phyloP scores from a whole-genome alignment of 1,140 invertebrate genomes.

The Neodiprion virginianus region DNA sequence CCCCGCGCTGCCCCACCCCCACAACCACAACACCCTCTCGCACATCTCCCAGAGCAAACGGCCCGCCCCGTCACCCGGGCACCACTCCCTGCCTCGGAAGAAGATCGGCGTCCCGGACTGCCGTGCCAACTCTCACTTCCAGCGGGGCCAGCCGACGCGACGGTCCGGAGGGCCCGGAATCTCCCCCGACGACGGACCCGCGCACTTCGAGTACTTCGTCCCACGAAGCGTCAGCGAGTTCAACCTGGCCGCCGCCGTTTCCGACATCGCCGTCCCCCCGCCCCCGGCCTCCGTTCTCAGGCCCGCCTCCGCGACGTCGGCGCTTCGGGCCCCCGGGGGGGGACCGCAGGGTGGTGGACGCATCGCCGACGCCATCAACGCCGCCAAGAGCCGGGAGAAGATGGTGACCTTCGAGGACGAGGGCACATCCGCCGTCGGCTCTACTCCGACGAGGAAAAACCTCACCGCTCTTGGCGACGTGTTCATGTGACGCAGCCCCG shows the following conservation, averaged over 20 bases:
- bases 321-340: conserved; percentile 37
- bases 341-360: conserved; percentile 44
- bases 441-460: conserved; percentile 57
- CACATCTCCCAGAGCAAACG: conserved; percentile 41
- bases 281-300: conserved; percentile 52
- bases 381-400: conserved; percentile 69
- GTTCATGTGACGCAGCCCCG: conserved; percentile 67
- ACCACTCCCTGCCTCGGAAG: conserved; percentile 69
- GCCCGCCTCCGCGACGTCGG: conserved; percentile 35
- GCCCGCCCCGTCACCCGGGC: conserved; percentile 61
- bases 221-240: conserved; percentile 83
- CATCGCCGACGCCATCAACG: conserved; percentile 46
- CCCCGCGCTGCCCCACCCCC: conserved; percentile 25
- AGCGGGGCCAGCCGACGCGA: conserved; percentile 69
- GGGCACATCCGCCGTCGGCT: conserved; percentile 48
- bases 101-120: conserved; percentile 51
- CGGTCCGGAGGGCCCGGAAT: conserved; percentile 66
- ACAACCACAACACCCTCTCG: conserved; percentile 33
- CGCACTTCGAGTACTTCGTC: conserved; percentile 81
- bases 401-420: conserved; percentile 86
- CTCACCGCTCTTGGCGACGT: conserved; percentile 60
- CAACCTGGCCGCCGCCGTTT: conserved; percentile 70
- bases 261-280: conserved; percentile 60
- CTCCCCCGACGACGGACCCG: conserved; percentile 56
- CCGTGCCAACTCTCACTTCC: conserved; percentile 62